Percentiles rank a stretch among this genome's conserved stretches.
These are phyloP conservation scores for Gallinago undulata DNA, from an alignment of 2,113 vertebrate species.

Conservation along the genomic window DNA sequence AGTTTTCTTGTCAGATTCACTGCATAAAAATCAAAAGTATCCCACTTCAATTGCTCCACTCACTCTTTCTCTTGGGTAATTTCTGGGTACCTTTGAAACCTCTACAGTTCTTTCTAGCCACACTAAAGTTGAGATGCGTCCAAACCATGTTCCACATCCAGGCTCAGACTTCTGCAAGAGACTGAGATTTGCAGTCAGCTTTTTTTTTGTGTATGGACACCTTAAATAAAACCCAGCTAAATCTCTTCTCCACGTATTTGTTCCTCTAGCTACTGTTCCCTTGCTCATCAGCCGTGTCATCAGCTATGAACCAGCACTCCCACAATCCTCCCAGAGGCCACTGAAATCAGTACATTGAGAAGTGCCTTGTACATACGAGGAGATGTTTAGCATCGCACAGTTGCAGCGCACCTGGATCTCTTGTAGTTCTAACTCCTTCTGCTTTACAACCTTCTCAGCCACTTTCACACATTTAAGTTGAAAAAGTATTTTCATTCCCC, in stretches of 20 bases:
- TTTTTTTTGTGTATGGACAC: background rate
- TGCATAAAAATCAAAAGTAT: background rate
- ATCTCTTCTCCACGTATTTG: background rate
- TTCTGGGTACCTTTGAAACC: background rate
- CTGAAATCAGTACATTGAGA: background rate
- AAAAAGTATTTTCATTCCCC: background rate
- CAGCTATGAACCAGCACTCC: background rate
- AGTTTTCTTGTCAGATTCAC: background rate
- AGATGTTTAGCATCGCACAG: background rate
- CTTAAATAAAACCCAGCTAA: background rate
- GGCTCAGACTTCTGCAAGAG: background rate
- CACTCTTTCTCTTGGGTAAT: background rate
- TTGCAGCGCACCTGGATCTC: background rate
- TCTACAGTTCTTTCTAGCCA: background rate
- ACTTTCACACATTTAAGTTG: rapidly evolving
- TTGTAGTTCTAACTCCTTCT: background rate
- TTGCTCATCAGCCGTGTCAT: background rate
- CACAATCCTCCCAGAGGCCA: background rate
- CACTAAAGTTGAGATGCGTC: background rate
- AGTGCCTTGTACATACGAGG: background rate
- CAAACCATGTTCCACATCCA: background rate
- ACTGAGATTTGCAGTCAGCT: background rate
- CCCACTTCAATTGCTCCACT: background rate
- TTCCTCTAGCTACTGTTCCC: background rate
- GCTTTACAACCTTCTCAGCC: background rate